Evolutionary conservation across 2,888 invertebrate genomes (phyloP).

Genomic region (Mellilla xanthometata): DNA sequence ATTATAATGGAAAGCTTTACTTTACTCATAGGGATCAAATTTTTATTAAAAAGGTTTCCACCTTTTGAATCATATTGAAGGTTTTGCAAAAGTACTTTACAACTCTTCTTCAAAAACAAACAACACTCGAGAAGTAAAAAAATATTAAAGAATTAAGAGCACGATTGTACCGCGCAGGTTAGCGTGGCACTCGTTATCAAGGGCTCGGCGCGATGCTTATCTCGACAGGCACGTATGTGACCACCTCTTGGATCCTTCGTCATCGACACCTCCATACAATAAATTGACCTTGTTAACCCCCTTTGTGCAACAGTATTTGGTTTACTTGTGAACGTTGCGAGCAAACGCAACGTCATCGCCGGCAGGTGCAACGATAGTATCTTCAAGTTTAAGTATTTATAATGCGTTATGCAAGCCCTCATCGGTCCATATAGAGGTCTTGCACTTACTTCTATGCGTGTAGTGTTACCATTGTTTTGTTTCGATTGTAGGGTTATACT

Average conservation of each 20-base stretch:
- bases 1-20: too few relatives aligned
- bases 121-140: too few relatives aligned
- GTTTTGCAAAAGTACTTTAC: too few relatives aligned
- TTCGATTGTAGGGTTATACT: too few relatives aligned
- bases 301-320: conserved; percentile 40
- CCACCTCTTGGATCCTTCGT: conserved; percentile 59
- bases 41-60: too few relatives aligned
- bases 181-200: conserved; percentile 69
- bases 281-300: conserved; percentile 62
- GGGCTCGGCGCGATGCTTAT: conserved; percentile 60
- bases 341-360: conserved; percentile 20
- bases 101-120: too few relatives aligned
- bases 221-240: conserved; percentile 69
- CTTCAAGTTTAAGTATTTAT: background rate
- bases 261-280: conserved; percentile 67
- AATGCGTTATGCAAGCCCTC: background rate
- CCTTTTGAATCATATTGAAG: too few relatives aligned
- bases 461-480: too few relatives aligned
- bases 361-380: conserved; percentile 25
- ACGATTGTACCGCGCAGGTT: conserved; percentile 59
- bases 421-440: too few relatives aligned
- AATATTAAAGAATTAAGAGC: conserved; percentile 43
- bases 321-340: conserved; percentile 31
- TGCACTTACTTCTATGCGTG: too few relatives aligned
- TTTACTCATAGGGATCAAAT: too few relatives aligned